Base-by-base conservation (phyloP, 1,140 invertebrate species). In the Papilio dardanus region DNA sequence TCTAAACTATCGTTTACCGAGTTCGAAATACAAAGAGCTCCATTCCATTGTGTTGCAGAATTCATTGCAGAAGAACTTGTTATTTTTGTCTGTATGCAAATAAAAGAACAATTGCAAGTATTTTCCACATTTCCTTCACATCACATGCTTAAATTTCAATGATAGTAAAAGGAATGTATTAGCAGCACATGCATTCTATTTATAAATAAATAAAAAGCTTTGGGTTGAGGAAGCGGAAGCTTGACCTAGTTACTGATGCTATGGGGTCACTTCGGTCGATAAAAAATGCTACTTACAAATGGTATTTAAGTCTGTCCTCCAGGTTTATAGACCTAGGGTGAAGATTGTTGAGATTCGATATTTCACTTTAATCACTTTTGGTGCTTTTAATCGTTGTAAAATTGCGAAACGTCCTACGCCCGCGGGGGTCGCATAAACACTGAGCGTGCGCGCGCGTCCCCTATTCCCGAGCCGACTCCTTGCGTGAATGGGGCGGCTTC, bases 391-490 rank as follows among this genome's bases (percentile, higher is more conserved):
- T 40, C 7, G 73, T 14, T 67, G 54, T 68, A 76, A 71, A 42
- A 65, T n/a, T 69, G 74, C 76, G 71, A 80, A 79, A 84, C 91
- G 89, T 90, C 84, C 86, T 86, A 78, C 75, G 77, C 54, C 74
- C 75, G 42, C 86, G 79, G 77, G 80, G 79, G 78, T 76, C 77
- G 81, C 85, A 79, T 88, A 86, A 85, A 86, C 75, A 92, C 88
- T 93, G 89, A 88, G 83, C 88, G 81, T 88, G 91, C 91, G 88
- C 91, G 88, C 87, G 91, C 90, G 91, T 90, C 50, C 88, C 91
- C 90, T 90, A 82, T 89, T 92, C 91, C 91, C 88, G 86, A 78
- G 84, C 90, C 89, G 85, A 78, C 85, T 88, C 88, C 88, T 91
- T 89, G 88, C 79, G 86, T 88, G 85, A 84, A 89, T 87, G 89